Evolutionary conservation across 2,888 invertebrate species (phyloP).

Genomic region (Camponotus fellah): DNA sequence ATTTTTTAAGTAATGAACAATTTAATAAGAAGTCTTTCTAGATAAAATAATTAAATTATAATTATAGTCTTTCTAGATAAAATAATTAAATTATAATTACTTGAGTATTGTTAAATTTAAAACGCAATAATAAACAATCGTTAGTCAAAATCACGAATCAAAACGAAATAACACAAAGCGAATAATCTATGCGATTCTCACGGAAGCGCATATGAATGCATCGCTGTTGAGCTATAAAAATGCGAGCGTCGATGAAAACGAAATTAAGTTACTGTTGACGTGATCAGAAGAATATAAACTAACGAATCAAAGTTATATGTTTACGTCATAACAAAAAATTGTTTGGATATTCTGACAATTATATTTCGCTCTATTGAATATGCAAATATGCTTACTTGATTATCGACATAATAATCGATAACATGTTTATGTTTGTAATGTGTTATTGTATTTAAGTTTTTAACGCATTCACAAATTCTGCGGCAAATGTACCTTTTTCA

Average conservation of each 20-base stretch:
- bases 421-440: not conserved
- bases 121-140: slow-evolving; percentile 3
- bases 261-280: slow-evolving; percentile 23
- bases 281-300: slow-evolving; percentile 22
- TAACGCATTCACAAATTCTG: not conserved
- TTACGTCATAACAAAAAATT: not conserved
- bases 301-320: not conserved
- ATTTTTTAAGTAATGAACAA: not conserved
- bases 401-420: not conserved
- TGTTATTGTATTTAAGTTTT: not conserved
- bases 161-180: not conserved
- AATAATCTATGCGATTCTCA: not conserved
- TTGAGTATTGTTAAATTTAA: not conserved
- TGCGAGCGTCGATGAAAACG: slow-evolving; percentile 38
- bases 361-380: slow-evolving; percentile 24
- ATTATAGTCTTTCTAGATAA: not conserved
- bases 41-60: too few species aligned
- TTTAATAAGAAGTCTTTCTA: not conserved
- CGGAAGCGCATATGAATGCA: slow-evolving; percentile 32
- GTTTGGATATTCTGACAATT: slow-evolving; percentile 23
- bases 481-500: not conserved
- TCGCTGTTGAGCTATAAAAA: slow-evolving; percentile 25
- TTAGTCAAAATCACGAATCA: not conserved
- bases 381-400: not conserved
- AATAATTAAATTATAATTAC: not conserved